Percentiles rank a stretch among this genome's conserved stretches.
phyloP scores from a whole-genome alignment of 2,888 invertebrate genomes.

The Nephrotoma guestfalica region DNA sequence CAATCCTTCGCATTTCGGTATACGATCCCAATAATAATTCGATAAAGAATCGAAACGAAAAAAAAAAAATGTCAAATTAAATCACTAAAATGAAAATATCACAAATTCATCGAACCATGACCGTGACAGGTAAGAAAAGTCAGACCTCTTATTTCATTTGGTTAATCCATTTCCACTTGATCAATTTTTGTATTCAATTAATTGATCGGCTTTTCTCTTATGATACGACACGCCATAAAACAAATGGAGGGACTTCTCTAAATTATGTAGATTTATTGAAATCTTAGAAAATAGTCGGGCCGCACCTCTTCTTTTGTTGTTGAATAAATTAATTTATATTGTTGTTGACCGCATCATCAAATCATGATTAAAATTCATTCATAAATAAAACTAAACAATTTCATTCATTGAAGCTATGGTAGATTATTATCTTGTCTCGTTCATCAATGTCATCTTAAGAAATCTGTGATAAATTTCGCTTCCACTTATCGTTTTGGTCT shows the following conservation, averaged over 20 bases:
- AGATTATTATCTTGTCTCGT: background rate
- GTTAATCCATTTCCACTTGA: background rate
- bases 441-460: constrained; percentile 2
- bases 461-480: background rate
- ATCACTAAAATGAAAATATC: background rate
- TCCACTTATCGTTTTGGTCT: background rate
- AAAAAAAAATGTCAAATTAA: background rate
- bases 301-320: background rate
- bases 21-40: background rate
- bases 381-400: background rate
- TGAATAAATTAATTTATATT: background rate
- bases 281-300: background rate
- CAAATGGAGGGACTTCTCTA: background rate
- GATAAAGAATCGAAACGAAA: background rate
- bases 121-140: background rate
- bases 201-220: background rate
- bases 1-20: background rate
- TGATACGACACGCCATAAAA: background rate
- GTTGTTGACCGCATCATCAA: background rate
- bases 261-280: background rate
- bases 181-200: background rate
- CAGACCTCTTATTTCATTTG: background rate
- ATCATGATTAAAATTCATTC: background rate
- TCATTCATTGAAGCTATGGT: background rate
- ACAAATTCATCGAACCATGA: background rate